These are phyloP conservation scores for Hemistola chrysoprasaria DNA, from an alignment of 2,888 invertebrate genomes.

Conservation along the genomic window DNA sequence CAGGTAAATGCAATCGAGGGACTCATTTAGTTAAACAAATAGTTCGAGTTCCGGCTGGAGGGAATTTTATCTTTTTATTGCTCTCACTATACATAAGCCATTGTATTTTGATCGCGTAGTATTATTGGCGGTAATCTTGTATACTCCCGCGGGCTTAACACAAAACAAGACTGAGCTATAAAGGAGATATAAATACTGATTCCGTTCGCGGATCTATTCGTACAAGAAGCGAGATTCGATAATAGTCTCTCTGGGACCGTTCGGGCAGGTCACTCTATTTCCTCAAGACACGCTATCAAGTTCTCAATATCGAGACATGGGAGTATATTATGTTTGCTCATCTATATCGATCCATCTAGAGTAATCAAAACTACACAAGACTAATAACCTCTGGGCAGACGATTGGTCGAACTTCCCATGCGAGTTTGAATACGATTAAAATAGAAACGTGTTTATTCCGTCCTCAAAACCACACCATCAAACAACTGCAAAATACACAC, in stretches of 20 bases:
- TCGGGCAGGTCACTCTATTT: conserved; percentile 59
- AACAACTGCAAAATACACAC: conserved; percentile 40
- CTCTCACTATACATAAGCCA: conserved; percentile 22
- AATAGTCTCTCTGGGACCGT: conserved; percentile 60
- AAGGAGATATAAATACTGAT: conserved; percentile 45
- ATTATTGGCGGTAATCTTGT: conserved; percentile 32
- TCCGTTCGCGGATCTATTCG: conserved; percentile 42
- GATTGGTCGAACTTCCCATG: conserved; percentile 38
- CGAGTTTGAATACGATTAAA: conserved; percentile 26
- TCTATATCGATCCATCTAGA: conserved; percentile 44
- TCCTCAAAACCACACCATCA: conserved; percentile 19
- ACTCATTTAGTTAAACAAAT: conserved; percentile 26
- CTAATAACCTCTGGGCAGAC: conserved; percentile 51
- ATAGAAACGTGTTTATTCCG: conserved; percentile 24
- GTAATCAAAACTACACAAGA: conserved; percentile 54
- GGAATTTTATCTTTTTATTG: conserved; percentile 30
- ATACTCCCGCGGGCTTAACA: conserved; percentile 26
- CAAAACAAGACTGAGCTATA: conserved; percentile 37
- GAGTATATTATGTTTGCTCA: conserved; percentile 40
- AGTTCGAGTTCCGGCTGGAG: conserved; percentile 20
- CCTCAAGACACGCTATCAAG: conserved; percentile 45
- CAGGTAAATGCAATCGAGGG: conserved; percentile 26
- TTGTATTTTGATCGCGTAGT: conserved; percentile 31
- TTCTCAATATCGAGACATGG: conserved; percentile 41
- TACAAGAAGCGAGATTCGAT: conserved; percentile 52